A percentile compares a stretch with the other conserved stretches of the same genome.
phyloP scores from a whole-genome alignment of 92 coral and sea anemone genomes.

The Phenganax marumi region DNA sequence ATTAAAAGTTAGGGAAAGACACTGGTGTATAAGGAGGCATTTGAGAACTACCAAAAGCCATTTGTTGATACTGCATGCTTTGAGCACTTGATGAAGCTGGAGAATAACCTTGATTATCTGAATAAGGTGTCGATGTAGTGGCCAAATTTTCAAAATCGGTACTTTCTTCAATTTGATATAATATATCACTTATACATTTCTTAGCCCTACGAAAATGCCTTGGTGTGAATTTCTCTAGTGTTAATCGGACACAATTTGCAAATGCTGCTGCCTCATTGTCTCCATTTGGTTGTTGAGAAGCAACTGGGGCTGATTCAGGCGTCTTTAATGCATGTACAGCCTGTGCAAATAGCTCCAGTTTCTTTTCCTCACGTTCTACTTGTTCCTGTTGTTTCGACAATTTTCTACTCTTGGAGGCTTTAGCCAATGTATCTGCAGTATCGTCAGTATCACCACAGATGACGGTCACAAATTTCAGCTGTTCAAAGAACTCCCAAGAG shows the following conservation, averaged over 20 bases:
- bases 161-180: slow-evolving; percentile 31
- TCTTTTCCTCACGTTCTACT: slow-evolving; percentile 35
- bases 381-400: slow-evolving; percentile 9
- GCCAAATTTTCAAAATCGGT: not conserved
- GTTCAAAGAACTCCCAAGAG: slow-evolving; percentile 27
- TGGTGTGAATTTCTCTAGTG: slow-evolving; percentile 34
- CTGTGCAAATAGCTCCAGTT: slow-evolving; percentile 55
- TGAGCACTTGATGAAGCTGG: not conserved
- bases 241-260: slow-evolving; percentile 44
- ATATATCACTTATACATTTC: slow-evolving; percentile 49
- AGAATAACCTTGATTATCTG: not conserved
- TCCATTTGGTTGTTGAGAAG: not conserved
- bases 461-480: slow-evolving; percentile 32
- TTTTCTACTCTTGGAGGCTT: slow-evolving; percentile 27
- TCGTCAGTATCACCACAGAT: slow-evolving; percentile 36
- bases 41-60: not conserved
- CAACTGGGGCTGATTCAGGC: slow-evolving; percentile 17
- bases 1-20: too few species aligned
- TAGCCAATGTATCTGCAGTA: slow-evolving; percentile 20
- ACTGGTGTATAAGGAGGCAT: too few species aligned
- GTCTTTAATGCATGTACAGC: slow-evolving; percentile 55
- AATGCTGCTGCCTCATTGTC: slow-evolving; percentile 39
- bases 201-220: slow-evolving; percentile 37
- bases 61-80: not conserved
- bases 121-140: not conserved